phyloP scores from a whole-genome alignment of 2,888 invertebrate genomes.

The Drosophila cracens region DNA sequence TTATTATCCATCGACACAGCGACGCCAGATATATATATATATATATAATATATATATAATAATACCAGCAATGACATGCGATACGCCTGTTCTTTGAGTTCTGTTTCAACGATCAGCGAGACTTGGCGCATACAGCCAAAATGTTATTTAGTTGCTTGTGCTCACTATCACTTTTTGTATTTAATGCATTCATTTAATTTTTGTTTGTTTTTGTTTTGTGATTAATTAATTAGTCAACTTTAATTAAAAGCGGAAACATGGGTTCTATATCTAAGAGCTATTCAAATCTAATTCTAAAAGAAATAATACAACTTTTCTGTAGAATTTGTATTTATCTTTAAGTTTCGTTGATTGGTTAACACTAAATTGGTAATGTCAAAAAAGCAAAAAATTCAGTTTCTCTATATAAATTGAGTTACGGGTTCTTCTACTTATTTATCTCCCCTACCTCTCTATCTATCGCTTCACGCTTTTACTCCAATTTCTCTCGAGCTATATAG shows the following conservation, averaged over 20 bases:
- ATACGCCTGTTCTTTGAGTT: background rate
- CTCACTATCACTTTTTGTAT: conserved; percentile 7
- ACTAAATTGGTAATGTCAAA: background rate
- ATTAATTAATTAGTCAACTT: background rate
- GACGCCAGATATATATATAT: conserved; percentile 45
- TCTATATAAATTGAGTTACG: background rate
- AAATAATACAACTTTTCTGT: background rate
- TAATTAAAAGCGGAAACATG: background rate
- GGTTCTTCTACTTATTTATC: background rate
- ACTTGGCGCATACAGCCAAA: background rate
- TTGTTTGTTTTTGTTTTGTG: background rate
- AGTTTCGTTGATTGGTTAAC: background rate
- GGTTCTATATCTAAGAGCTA: too few species aligned
- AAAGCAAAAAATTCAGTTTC: background rate
- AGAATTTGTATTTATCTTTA: background rate
- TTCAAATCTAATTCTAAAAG: background rate
- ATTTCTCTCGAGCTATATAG: background rate
- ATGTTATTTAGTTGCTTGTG: background rate
- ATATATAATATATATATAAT: background rate
- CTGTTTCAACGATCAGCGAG: background rate
- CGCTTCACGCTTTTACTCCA: background rate
- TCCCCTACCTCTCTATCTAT: background rate
- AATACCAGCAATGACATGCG: background rate
- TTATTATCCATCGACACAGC: conserved; percentile 45
- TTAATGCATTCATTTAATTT: background rate